These are phyloP conservation scores for Dicyrtomina minuta DNA, from an alignment of 2,888 invertebrate genomes.

Conservation along the genomic window DNA sequence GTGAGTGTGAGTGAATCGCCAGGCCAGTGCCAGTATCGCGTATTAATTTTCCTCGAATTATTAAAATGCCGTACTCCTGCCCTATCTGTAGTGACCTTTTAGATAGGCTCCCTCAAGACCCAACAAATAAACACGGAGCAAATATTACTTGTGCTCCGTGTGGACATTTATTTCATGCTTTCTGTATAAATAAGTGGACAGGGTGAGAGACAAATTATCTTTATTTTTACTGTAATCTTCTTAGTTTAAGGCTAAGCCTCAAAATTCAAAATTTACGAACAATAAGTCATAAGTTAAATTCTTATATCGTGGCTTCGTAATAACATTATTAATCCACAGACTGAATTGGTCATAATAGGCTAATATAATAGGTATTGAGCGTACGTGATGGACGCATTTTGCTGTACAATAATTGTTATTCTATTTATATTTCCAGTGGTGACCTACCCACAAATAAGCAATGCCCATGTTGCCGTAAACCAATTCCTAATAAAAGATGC, in stretches of 20 bases:
- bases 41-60: not conserved
- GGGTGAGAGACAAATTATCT: conserved; percentile 2
- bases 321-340: not conserved
- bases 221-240: not conserved
- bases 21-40: too few species aligned
- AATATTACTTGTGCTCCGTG: conserved; percentile 22
- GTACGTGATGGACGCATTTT: too few species aligned
- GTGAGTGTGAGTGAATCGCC: too few species aligned
- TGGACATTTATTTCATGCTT: conserved; percentile 28
- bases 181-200: conserved; percentile 24
- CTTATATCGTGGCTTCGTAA: not conserved
- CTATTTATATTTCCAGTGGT: conserved; percentile 9
- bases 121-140: not conserved
- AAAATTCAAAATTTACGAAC: not conserved
- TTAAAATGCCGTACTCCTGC: conserved; percentile 20
- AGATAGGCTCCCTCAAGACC: conserved; percentile 4
- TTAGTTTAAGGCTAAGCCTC: not conserved
- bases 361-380: not conserved
- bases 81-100: conserved; percentile 27
- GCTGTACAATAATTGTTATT: not conserved
- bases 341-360: not conserved
- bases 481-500: conserved; percentile 18
- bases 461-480: conserved; percentile 29
- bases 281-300: not conserved
- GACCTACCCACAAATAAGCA: conserved; percentile 18